A percentile compares a stretch with the other conserved stretches of the same genome.
Evolutionary conservation across 1,140 invertebrate species (phyloP).

Genomic region (Chelonus insularis): DNA sequence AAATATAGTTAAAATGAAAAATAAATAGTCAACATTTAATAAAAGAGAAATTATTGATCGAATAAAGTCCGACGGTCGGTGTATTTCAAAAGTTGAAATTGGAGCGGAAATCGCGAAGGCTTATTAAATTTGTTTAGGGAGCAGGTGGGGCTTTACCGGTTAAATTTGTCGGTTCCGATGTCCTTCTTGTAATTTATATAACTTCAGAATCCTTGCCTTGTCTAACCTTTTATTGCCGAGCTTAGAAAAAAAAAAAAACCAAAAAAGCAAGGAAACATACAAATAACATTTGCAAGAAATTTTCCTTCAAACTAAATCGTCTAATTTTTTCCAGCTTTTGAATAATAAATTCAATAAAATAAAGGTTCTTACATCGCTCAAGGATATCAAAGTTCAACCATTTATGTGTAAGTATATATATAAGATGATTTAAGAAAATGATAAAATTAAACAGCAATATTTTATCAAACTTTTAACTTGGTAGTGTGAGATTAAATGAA

Average conservation of each 20-base stretch:
- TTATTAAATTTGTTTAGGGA: slow-evolving; percentile 60
- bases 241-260: neutral
- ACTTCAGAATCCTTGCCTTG: slow-evolving; percentile 30
- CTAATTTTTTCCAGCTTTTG: too few species aligned
- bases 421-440: too few species aligned
- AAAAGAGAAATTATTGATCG: too few species aligned
- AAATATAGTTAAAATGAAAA: neutral
- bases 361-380: too few species aligned
- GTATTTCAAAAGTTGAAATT: slow-evolving; percentile 40
- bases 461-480: neutral
- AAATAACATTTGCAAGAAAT: neutral
- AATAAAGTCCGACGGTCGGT: neutral
- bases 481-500: neutral
- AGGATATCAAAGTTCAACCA: neutral
- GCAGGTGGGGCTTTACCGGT: slow-evolving; percentile 36
- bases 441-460: neutral
- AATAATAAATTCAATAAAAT: too few species aligned
- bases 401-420: too few species aligned
- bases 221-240: slow-evolving; percentile 50
- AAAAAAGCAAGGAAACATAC: neutral
- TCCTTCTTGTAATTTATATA: slow-evolving; percentile 46
- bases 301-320: too few species aligned
- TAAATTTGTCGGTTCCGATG: neutral
- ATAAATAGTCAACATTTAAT: too few species aligned
- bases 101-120: slow-evolving; percentile 54